Conservation (phyloP, 2,888 invertebrate species). For the Coecobrya sp. region DNA sequence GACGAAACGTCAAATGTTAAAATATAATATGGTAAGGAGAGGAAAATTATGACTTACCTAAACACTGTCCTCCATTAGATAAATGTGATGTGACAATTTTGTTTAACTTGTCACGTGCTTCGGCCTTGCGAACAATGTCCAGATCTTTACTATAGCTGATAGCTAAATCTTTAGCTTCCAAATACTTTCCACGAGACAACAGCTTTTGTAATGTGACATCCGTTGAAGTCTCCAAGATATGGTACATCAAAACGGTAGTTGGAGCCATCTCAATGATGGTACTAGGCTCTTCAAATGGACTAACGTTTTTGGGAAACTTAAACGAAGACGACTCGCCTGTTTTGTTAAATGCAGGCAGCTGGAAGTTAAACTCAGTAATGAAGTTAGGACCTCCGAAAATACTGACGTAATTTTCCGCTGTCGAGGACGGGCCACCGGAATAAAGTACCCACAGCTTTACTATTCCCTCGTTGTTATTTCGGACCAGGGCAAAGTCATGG, state of each 20-base stretch:
- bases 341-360: constrained; percentile 69
- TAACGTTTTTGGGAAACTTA: constrained; percentile 77
- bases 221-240: constrained; percentile 84
- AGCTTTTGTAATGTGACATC: constrained; percentile 84
- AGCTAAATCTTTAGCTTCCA: constrained; percentile 83
- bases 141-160: constrained; percentile 82
- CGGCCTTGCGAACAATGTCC: constrained; percentile 85
- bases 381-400: constrained; percentile 81
- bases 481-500: constrained; percentile 82
- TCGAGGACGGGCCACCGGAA: not conserved
- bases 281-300: constrained; percentile 82
- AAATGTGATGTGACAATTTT: not conserved
- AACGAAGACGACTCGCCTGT: not conserved
- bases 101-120: constrained; percentile 79
- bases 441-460: constrained; percentile 84
- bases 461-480: constrained; percentile 60
- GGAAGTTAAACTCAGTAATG: constrained; percentile 77
- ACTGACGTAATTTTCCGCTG: constrained; percentile 77
- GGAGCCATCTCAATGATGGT: constrained; percentile 76
- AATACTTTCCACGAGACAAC: constrained; percentile 83
- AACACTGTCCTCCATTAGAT: not conserved
- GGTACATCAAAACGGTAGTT: constrained; percentile 68
- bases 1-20: no score
- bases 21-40: no score
- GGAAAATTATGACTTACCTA: no score